Evolutionary conservation across 2,888 invertebrate genomes (phyloP), one percentile per base, ranked within the genome.

Genomic region (Plebejus argus): DNA sequence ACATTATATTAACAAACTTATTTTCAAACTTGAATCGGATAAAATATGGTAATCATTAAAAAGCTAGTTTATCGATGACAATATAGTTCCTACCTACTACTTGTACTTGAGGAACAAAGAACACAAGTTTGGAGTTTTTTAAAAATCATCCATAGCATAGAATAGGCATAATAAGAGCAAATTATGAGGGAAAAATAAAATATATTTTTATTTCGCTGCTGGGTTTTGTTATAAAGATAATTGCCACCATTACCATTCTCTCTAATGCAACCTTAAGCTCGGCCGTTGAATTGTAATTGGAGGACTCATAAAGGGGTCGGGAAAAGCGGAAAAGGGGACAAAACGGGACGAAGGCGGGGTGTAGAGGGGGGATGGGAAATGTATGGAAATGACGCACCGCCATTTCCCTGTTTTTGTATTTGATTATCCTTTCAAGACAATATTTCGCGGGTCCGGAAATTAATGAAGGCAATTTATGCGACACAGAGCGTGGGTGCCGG

Each of bases 391-490:
- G 93, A 93, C 92, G 92, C 91, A 92, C 91, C 91, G 88, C 93
- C 92, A 92, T 93, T 93, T 92, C 91, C 93, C 91, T 90, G 91
- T 92, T 94, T 94, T 93, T 93, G 93, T 94, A 93, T 94, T 93
- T 93, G 93, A 94, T 94, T 93, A 93, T 93, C 93, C 94, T 93
- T 94, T 94, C 93, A 94, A 94, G 94, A 94, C 93, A 94, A 94
- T 94, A 94, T 94, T 94, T 94, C 90, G 92, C 90, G 89, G 89
- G 90, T 89, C 91, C 92, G 93, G 94, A 93, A 92, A 93, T 93
- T 93, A 93, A 93, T 93, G 92, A 91, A 92, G 88, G 92, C 92
- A 94, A 94, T 94, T 94, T 94, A 94, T 94, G 94, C 92, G 93
- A 92, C 93, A 91, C 86, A 84, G 87, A 87, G 87, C 89, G 88